These are phyloP conservation scores for Chrysina gloriosa DNA, from an alignment of 2,888 invertebrate species.

Conservation along the genomic window DNA sequence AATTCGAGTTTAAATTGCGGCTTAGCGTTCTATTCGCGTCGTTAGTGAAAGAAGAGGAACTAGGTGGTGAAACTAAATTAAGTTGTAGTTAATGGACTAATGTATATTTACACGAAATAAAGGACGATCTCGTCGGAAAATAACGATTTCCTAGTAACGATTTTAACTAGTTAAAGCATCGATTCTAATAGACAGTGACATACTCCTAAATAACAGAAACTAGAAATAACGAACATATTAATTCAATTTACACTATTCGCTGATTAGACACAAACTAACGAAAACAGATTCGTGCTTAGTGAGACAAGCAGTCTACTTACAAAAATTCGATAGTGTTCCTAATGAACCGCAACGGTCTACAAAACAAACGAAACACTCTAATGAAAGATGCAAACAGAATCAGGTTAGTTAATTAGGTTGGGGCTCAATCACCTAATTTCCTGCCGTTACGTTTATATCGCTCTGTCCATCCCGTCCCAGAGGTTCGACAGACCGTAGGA, in stretches of 20 bases:
- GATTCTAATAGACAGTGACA: too few species aligned
- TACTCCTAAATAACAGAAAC: neutral
- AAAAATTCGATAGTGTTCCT: slow-evolving; percentile 18
- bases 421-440: slow-evolving; percentile 38
- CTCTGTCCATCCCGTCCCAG: slow-evolving; percentile 17
- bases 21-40: slow-evolving; percentile 16
- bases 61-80: slow-evolving; percentile 1
- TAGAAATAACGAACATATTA: too few species aligned
- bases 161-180: too few species aligned
- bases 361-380: slow-evolving; percentile 37
- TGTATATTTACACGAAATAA: slow-evolving; percentile 17
- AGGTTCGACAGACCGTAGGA: slow-evolving; percentile 28
- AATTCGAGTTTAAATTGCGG: slow-evolving; percentile 22
- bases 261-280: neutral
- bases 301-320: neutral
- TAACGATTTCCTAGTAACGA: neutral
- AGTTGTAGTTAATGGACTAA: slow-evolving; percentile 4
- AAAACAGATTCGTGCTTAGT: neutral
- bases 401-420: slow-evolving; percentile 37
- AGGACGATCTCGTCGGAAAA: neutral
- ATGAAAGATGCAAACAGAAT: slow-evolving; percentile 36
- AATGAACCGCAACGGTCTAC: slow-evolving; percentile 17
- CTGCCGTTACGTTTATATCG: slow-evolving; percentile 36
- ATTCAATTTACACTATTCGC: too few species aligned
- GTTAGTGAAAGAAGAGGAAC: slow-evolving; percentile 6